phyloP scores from a whole-genome alignment of 92 coral and sea anemone species.

The Phenganax marumi region DNA sequence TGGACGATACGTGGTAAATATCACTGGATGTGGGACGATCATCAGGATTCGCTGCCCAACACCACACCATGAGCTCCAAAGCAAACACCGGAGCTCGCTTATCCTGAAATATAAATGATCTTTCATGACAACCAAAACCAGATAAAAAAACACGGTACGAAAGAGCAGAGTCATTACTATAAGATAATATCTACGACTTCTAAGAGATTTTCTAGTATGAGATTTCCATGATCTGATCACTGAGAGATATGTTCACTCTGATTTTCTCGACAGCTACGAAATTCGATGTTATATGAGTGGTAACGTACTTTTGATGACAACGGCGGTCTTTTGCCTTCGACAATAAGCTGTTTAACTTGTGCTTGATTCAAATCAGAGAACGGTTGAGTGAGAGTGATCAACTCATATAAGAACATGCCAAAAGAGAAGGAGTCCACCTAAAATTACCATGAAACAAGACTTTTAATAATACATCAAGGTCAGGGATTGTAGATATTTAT shows the following conservation, averaged over 20 bases:
- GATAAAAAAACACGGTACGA: neutral
- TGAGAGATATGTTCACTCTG: too few species aligned
- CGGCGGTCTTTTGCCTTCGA: conserved; percentile 85
- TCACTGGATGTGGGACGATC: conserved; percentile 87
- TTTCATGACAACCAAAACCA: neutral
- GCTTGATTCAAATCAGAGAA: conserved; percentile 87
- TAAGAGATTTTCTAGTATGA: too few species aligned
- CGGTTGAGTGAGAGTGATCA: conserved; percentile 87
- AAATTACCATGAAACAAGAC: neutral
- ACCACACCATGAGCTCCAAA: conserved; percentile 94
- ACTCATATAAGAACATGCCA: conserved; percentile 96
- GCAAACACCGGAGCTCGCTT: conserved; percentile 90
- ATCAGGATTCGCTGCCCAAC: conserved; percentile 96
- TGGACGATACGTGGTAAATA: conserved; percentile 71
- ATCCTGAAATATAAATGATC: conserved; percentile 58
- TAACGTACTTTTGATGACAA: conserved; percentile 78
- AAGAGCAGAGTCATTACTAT: neutral
- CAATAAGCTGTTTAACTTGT: conserved; percentile 89
- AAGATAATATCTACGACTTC: too few species aligned
- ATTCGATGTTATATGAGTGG: too few species aligned
- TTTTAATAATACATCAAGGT: neutral
- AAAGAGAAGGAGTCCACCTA: conserved; percentile 96
- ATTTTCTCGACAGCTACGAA: too few species aligned
- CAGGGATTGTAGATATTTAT: too few species aligned
- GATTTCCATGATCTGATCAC: too few species aligned